These are phyloP conservation scores for Isaurus tuberculatus DNA, from an alignment of 92 coral and sea anemone genomes.

Conservation along the genomic window DNA sequence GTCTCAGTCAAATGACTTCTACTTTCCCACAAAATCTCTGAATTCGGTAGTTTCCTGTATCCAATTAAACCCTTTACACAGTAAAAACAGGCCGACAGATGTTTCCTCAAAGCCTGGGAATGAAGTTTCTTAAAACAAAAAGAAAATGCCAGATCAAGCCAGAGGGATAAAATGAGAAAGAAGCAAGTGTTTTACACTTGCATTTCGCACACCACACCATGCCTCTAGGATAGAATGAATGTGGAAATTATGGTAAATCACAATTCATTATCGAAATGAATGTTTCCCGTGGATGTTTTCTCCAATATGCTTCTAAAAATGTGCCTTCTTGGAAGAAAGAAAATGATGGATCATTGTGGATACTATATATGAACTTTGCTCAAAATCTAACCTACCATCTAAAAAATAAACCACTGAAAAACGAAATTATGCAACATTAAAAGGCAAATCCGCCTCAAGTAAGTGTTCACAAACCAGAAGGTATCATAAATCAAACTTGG, in stretches of 20 bases:
- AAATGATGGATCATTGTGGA: background rate
- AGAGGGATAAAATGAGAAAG: background rate
- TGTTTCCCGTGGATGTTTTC: conserved; percentile 1
- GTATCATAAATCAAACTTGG: too few relatives aligned
- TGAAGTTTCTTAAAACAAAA: background rate
- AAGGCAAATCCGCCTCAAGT: too few relatives aligned
- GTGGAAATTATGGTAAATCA: background rate
- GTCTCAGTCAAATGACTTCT: background rate
- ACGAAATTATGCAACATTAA: too few relatives aligned
- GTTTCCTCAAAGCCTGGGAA: background rate
- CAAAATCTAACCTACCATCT: too few relatives aligned
- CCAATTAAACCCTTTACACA: too few relatives aligned
- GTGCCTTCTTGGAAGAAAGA: background rate
- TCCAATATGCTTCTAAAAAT: background rate
- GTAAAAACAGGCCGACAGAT: background rate
- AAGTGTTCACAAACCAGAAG: too few relatives aligned
- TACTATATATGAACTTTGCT: background rate
- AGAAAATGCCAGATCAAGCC: background rate
- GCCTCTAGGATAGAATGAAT: background rate
- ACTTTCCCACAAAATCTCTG: background rate
- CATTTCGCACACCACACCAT: background rate
- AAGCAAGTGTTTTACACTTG: background rate
- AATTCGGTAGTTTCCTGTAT: background rate
- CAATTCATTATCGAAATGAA: background rate
- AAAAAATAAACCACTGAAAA: too few relatives aligned